Conservation (phyloP, 2,797 vertebrate species). For the Selene dorsalis region DNA sequence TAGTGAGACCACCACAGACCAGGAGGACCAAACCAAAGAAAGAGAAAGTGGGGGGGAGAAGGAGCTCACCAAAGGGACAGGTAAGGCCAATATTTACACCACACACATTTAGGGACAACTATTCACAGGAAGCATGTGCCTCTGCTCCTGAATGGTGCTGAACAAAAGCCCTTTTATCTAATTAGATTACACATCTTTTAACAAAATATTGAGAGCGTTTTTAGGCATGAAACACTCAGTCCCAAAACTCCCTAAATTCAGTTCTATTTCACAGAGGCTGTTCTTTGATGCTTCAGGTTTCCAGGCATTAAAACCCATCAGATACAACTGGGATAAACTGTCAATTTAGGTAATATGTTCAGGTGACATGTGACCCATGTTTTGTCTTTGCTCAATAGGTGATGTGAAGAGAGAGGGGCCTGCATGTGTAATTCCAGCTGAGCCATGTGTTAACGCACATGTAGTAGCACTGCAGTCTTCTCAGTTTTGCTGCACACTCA, state of each 20-base stretch:
- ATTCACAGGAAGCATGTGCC: conserved; percentile 51
- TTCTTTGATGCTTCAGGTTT: conserved; percentile 58
- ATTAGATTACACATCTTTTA: conserved; percentile 64
- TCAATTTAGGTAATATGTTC: conserved; percentile 67
- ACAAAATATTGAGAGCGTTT: conserved; percentile 59
- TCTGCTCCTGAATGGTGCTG: conserved; percentile 52
- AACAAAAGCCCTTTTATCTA: conserved; percentile 59
- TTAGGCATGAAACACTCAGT: conserved; percentile 30
- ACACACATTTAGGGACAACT: conserved; percentile 62
- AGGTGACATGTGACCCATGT: conserved; percentile 75
- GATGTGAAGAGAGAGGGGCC: conserved; percentile 62
- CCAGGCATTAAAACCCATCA: conserved; percentile 57
- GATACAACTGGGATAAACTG: conserved; percentile 53
- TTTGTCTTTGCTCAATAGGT: conserved; percentile 70
- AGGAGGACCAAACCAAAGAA: conserved; percentile 96
- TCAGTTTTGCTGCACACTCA: conserved; percentile 50
- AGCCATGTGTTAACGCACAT: conserved; percentile 61
- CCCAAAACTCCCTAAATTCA: conserved; percentile 58
- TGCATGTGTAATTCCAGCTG: conserved; percentile 63
- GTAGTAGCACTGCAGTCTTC: conserved; percentile 53
- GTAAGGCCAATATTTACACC: conserved; percentile 83
- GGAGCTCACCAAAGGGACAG: conserved; percentile 96
- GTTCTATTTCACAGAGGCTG: conserved; percentile 37
- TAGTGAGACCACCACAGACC: conserved; percentile 90
- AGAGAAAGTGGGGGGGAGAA: conserved; percentile 93